phyloP scores from a whole-genome alignment of 2,888 invertebrate genomes.

The Eristalis intricaria region DNA sequence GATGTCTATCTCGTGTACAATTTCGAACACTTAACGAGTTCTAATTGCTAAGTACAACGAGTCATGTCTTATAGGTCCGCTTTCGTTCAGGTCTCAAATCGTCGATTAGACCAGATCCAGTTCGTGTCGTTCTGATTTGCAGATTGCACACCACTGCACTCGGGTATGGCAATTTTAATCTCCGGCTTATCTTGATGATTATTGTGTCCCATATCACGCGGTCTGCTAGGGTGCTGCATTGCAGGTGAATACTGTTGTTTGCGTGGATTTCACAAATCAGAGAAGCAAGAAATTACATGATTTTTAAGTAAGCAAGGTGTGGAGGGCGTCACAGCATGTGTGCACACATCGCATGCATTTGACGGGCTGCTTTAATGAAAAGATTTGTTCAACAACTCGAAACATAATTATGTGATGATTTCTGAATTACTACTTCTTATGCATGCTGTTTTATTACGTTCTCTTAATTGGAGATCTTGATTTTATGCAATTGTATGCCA shows the following conservation, averaged over 20 bases:
- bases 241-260: neutral
- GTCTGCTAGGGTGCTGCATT: neutral
- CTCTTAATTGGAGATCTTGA: too few species aligned
- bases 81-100: constrained; percentile 38
- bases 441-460: neutral
- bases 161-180: constrained; percentile 1
- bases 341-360: neutral
- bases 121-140: constrained; percentile 15
- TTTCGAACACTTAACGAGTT: constrained; percentile 69
- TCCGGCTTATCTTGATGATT: constrained; percentile 41
- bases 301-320: constrained; percentile 13
- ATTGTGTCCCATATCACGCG: neutral
- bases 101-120: constrained; percentile 29
- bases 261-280: constrained; percentile 19
- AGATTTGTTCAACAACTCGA: constrained; percentile 35
- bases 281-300: constrained; percentile 29
- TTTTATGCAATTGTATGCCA: too few species aligned
- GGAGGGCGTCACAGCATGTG: constrained; percentile 19
- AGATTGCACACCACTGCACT: neutral
- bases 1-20: constrained; percentile 48
- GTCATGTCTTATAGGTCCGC: constrained; percentile 36
- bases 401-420: neutral
- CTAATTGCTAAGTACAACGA: constrained; percentile 56
- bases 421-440: neutral
- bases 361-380: neutral